These are phyloP conservation scores for Oryctes rhinoceros DNA, from an alignment of 1,140 invertebrate species.

Conservation along the genomic window DNA sequence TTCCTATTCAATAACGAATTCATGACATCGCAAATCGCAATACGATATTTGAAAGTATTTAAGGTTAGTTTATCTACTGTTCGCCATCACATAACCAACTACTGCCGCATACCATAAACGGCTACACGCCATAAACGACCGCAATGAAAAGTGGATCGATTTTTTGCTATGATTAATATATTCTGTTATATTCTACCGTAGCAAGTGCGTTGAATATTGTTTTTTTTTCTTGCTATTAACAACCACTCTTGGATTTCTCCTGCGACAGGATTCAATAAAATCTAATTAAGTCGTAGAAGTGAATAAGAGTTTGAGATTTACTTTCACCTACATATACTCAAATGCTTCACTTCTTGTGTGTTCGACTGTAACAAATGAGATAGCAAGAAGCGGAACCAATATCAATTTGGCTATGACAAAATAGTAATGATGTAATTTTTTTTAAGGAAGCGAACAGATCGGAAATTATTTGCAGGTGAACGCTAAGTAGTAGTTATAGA, in stretches of 20 bases:
- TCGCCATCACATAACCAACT: neutral
- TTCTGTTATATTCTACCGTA: neutral
- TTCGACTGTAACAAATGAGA: neutral
- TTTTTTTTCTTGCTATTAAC: neutral
- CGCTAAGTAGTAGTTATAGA: neutral
- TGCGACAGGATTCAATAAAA: neutral
- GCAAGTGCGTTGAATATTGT: neutral
- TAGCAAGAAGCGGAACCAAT: neutral
- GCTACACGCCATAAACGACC: neutral
- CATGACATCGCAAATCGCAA: neutral
- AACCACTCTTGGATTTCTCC: neutral
- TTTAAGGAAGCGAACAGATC: neutral
- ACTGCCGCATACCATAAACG: slow-evolving; percentile 2
- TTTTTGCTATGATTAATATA: slow-evolving; percentile 15
- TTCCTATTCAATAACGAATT: slow-evolving; percentile 27
- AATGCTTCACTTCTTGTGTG: neutral
- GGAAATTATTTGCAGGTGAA: neutral
- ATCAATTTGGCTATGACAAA: neutral
- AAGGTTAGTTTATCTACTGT: slow-evolving; percentile 29
- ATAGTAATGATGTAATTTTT: slow-evolving; percentile 4
- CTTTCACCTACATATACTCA: neutral
- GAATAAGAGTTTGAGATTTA: neutral
- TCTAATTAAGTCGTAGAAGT: neutral
- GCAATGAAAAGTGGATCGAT: neutral
- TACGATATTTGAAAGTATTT: slow-evolving; percentile 33